These are phyloP conservation scores for Polyergus mexicanus DNA, from an alignment of 1,140 invertebrate species.

Conservation along the genomic window DNA sequence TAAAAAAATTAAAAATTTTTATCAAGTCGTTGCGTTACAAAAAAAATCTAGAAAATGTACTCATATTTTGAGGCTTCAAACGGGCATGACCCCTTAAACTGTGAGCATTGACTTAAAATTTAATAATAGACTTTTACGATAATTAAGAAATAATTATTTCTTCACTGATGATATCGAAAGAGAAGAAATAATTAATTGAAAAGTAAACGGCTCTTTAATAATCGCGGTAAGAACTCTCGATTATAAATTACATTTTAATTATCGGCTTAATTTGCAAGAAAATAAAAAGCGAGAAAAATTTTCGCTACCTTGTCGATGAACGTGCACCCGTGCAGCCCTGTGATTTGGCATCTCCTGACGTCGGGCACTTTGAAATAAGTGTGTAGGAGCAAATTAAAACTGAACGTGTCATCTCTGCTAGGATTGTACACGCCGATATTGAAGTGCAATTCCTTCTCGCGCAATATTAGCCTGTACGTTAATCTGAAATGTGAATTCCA, in stretches of 20 bases:
- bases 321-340: constrained; percentile 95
- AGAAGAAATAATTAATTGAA: constrained; percentile 21
- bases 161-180: neutral
- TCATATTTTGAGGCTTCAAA: too few relatives aligned
- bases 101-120: neutral
- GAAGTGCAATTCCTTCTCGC: constrained; percentile 96
- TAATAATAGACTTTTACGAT: neutral
- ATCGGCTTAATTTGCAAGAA: neutral
- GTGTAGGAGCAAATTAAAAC: constrained; percentile 97
- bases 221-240: neutral
- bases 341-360: constrained; percentile 95
- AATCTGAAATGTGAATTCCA: constrained; percentile 97
- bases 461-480: constrained; percentile 94
- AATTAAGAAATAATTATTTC: too few relatives aligned
- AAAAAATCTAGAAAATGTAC: too few relatives aligned
- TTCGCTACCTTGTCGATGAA: constrained; percentile 96
- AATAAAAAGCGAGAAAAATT: neutral
- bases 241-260: constrained; percentile 19
- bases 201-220: neutral
- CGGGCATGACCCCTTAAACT: too few relatives aligned
- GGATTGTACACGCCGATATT: constrained; percentile 97
- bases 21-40: too few relatives aligned
- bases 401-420: constrained; percentile 95
- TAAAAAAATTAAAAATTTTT: too few relatives aligned
- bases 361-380: constrained; percentile 98